These are phyloP conservation scores for Drosophila pseudoananassae DNA, from an alignment of 1,140 invertebrate genomes.

Conservation along the genomic window DNA sequence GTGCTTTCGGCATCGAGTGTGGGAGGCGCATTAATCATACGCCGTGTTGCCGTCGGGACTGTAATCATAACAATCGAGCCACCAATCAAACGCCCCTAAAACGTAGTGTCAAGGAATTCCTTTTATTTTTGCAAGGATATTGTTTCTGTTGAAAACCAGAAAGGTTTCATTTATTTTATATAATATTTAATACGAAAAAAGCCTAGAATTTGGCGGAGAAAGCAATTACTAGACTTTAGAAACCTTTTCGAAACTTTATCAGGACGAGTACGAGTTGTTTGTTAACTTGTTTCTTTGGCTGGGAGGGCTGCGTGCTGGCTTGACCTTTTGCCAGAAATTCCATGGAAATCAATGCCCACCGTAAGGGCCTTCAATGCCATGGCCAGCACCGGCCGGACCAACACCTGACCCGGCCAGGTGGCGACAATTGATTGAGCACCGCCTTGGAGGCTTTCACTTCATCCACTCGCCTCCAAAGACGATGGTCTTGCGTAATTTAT, in stretches of 20 bases:
- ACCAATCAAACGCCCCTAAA: conserved; percentile 33
- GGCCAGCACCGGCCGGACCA: conserved; percentile 8
- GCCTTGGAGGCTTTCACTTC: conserved; percentile 6
- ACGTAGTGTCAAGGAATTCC: conserved; percentile 23
- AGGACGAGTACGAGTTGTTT: too few relatives aligned
- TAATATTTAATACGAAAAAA: not conserved
- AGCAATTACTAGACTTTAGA: too few relatives aligned
- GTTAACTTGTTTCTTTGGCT: too few relatives aligned
- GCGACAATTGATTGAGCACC: conserved; percentile 41
- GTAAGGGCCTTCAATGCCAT: conserved; percentile 32
- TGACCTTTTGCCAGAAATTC: conserved; percentile 49
- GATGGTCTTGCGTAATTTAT: conserved; percentile 40
- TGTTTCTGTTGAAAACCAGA: too few relatives aligned
- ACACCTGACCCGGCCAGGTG: conserved; percentile 17
- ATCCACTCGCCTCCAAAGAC: not conserved
- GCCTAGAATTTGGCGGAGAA: too few relatives aligned
- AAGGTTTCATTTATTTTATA: not conserved
- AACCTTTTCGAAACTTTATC: not conserved
- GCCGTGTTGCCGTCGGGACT: conserved; percentile 31
- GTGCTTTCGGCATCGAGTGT: conserved; percentile 6
- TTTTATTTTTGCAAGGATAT: too few relatives aligned
- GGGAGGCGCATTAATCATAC: conserved; percentile 49
- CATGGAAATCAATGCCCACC: conserved; percentile 41
- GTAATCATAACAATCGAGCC: conserved; percentile 35
- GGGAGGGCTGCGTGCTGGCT: conserved; percentile 10